A percentile compares a stretch with the other conserved stretches of the same genome.
Conservation (phyloP, 2,888 invertebrate species). For the Drosophila rellima region DNA sequence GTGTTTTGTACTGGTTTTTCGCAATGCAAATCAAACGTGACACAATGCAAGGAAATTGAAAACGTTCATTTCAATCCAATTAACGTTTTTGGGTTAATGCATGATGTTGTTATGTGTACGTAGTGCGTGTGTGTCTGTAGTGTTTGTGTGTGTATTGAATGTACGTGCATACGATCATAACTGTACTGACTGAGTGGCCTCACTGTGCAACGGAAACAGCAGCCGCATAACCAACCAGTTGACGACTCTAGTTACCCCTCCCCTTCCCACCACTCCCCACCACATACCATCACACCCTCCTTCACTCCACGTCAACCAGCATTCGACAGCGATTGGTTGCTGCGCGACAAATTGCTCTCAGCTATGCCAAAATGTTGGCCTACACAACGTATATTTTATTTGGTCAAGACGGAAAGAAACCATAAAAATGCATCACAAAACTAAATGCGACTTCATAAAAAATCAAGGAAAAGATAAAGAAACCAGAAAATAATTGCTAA, state of each 20-base stretch:
- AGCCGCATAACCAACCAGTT: slow-evolving; percentile 55
- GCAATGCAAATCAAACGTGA: slow-evolving; percentile 75
- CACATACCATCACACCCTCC: not conserved
- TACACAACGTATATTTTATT: slow-evolving; percentile 22
- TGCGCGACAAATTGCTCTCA: slow-evolving; percentile 54
- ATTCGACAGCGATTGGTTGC: slow-evolving; percentile 27
- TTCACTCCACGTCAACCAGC: not conserved
- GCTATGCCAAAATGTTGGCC: slow-evolving; percentile 35
- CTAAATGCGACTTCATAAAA: slow-evolving; percentile 11
- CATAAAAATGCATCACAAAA: slow-evolving; percentile 43
- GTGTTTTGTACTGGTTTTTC: slow-evolving; percentile 31
- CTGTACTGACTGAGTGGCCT: slow-evolving; percentile 34
- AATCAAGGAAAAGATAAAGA: slow-evolving; percentile 14
- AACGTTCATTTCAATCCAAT: slow-evolving; percentile 83
- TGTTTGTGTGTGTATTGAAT: slow-evolving; percentile 12
- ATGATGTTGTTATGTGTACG: slow-evolving; percentile 43
- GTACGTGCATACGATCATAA: slow-evolving; percentile 44
- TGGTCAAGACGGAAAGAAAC: slow-evolving; percentile 39
- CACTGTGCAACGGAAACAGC: slow-evolving; percentile 49
- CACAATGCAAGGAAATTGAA: slow-evolving; percentile 77
- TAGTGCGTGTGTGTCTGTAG: not conserved
- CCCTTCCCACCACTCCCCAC: too few relatives aligned
- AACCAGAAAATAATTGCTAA: slow-evolving; percentile 17
- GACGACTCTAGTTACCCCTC: slow-evolving; percentile 19
- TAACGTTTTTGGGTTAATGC: slow-evolving; percentile 85